Conservation (phyloP, 2,797 vertebrate genomes). For the Acrocephalus scirpaceus region DNA sequence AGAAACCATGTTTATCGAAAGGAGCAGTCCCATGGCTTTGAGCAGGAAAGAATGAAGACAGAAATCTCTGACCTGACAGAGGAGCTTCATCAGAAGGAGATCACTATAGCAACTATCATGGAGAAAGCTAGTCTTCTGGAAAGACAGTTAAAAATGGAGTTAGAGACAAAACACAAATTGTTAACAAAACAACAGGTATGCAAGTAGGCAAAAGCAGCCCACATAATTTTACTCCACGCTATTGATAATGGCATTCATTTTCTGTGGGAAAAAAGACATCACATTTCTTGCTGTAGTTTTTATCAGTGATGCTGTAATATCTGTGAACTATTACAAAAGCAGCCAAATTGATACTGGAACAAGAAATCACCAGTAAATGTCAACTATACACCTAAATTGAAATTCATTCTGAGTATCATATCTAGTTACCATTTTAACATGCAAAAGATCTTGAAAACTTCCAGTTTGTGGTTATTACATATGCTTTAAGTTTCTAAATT, state of each 20-base stretch:
- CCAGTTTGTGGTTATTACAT: not conserved
- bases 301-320: not conserved
- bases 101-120: conserved; percentile 81
- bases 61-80: conserved; percentile 78
- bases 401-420: not conserved
- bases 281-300: not conserved
- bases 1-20: conserved; percentile 65
- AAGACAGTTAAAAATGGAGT: conserved; percentile 77
- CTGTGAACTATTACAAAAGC: not conserved
- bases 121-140: conserved; percentile 79
- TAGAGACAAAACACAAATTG: conserved; percentile 78
- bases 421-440: not conserved
- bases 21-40: conserved; percentile 56
- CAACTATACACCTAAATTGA: not conserved
- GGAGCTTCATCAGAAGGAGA: conserved; percentile 80
- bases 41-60: conserved; percentile 74
- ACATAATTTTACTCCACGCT: not conserved
- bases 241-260: not conserved
- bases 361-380: not conserved
- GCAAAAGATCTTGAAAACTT: not conserved
- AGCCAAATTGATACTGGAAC: not conserved
- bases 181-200: conserved; percentile 79
- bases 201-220: not conserved
- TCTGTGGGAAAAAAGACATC: not conserved
- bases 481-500: not conserved